A percentile compares a stretch with the other conserved stretches of the same genome.
Conservation (phyloP, 1,140 invertebrate species). For the Steinernema feltiae region DNA sequence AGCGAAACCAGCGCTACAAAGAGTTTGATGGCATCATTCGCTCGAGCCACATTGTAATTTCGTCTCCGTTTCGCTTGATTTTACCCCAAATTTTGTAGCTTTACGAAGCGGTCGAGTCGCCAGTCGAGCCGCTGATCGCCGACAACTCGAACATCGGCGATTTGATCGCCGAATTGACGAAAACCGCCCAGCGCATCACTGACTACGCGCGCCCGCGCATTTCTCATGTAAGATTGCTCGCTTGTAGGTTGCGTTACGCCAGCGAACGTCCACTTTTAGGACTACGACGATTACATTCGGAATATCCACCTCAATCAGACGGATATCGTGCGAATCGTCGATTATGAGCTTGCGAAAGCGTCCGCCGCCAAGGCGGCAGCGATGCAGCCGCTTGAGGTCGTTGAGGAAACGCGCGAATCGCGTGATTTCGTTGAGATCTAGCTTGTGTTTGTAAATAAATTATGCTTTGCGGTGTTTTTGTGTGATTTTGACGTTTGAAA, state of each 20-base stretch:
- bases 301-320: constrained; percentile 5
- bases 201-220: neutral
- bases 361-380: neutral
- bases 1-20: neutral
- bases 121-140: neutral
- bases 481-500: too few species aligned
- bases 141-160: neutral
- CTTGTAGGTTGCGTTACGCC: neutral
- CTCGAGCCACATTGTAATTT: constrained; percentile 1
- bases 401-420: neutral
- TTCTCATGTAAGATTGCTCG: neutral
- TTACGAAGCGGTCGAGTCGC: neutral
- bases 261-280: neutral
- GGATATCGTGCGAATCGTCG: constrained; percentile 4
- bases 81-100: neutral
- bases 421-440: neutral
- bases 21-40: constrained; percentile 2
- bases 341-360: neutral
- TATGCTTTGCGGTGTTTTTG: neutral
- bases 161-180: neutral
- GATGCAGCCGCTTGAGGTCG: neutral
- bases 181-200: neutral
- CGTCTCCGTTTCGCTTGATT: neutral
- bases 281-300: constrained; percentile 3
- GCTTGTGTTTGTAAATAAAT: neutral